Percentiles rank a stretch among this genome's conserved stretches.
phyloP scores from a whole-genome alignment of 2,797 vertebrate genomes.

The Vultur gryphus region DNA sequence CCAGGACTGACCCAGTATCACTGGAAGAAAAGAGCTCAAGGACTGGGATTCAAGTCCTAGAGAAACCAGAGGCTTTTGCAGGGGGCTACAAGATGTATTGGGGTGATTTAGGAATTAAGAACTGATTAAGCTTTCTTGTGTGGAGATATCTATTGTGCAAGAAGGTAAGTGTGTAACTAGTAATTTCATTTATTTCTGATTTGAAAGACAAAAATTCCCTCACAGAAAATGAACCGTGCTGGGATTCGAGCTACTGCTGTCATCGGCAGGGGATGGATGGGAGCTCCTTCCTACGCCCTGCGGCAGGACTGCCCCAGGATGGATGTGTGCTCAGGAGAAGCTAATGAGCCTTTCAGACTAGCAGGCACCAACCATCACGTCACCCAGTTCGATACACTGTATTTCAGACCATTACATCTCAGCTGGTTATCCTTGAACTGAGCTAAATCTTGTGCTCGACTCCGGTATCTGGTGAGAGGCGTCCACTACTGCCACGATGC shows the following conservation, averaged over 20 bases:
- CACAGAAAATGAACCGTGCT: not conserved
- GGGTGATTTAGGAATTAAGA: not conserved
- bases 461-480: not conserved
- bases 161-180: not conserved
- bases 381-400: not conserved
- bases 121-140: not conserved
- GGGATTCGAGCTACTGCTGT: not conserved
- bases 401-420: not conserved
- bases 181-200: not conserved
- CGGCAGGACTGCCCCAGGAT: not conserved
- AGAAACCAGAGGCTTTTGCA: not conserved
- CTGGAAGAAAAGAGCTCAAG: not conserved
- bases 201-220: not conserved
- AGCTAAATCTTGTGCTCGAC: not conserved
- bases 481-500: not conserved
- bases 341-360: not conserved
- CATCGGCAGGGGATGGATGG: not conserved
- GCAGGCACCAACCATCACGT: not conserved
- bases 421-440: not conserved
- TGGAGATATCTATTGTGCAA: not conserved
- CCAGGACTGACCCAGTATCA: not conserved
- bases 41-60: not conserved
- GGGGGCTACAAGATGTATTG: not conserved
- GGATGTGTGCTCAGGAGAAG: not conserved
- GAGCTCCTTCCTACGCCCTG: not conserved